These are phyloP conservation scores for Lepus townsendii DNA, from an alignment of 2,797 vertebrate species.

Conservation along the genomic window DNA sequence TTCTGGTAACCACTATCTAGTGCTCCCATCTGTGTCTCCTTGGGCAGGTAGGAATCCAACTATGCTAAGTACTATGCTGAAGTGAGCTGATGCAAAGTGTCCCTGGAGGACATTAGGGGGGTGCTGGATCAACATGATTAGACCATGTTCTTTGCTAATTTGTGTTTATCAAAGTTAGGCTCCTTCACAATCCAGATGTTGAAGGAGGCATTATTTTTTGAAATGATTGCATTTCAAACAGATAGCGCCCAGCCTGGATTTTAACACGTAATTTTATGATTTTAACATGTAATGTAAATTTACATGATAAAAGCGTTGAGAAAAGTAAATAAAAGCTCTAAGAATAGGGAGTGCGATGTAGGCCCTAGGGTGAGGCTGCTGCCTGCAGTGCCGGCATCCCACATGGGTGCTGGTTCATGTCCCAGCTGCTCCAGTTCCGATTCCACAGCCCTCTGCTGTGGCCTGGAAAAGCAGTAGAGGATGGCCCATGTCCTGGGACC, in stretches of 20 bases:
- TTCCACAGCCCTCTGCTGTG: too few species aligned
- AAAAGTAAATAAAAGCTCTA: background rate
- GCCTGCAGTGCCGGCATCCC: too few species aligned
- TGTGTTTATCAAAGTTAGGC: background rate
- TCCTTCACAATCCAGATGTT: background rate
- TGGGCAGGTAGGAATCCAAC: too few species aligned
- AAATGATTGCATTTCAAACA: conserved; percentile 45
- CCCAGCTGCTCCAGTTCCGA: too few species aligned
- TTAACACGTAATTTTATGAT: too few species aligned
- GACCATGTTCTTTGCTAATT: conserved; percentile 53
- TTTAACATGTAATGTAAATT: background rate
- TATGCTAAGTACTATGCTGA: background rate
- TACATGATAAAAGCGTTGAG: conserved; percentile 19
- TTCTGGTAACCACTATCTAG: too few species aligned
- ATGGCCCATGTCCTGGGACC: too few species aligned
- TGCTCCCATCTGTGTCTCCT: too few species aligned
- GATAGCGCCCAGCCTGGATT: background rate
- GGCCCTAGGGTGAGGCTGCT: background rate
- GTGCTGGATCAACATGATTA: background rate
- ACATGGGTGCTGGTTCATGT: too few species aligned
- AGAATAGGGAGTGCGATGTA: background rate
- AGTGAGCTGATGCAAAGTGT: background rate
- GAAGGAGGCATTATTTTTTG: background rate
- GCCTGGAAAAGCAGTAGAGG: too few species aligned
- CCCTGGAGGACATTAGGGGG: background rate